These are phyloP conservation scores for Notothenia rossii DNA, from an alignment of 2,113 vertebrate species.

Conservation along the genomic window DNA sequence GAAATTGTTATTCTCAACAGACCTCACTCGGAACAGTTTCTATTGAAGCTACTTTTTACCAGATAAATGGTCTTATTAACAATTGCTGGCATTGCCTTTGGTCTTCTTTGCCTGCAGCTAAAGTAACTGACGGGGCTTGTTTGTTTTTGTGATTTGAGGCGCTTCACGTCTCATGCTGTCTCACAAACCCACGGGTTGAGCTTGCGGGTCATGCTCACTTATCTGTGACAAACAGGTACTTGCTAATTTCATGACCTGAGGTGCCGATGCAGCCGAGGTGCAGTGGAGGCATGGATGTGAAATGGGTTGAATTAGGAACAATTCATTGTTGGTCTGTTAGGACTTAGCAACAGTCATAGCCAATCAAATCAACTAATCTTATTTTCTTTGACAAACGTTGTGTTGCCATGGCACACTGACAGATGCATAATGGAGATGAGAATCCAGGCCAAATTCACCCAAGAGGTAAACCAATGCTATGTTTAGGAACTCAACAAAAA, in stretches of 20 bases:
- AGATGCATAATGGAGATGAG: conserved; percentile 17
- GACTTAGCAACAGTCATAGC: conserved; percentile 30
- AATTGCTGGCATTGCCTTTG: conserved; percentile 17
- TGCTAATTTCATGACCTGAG: conserved; percentile 43
- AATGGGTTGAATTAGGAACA: conserved; percentile 47
- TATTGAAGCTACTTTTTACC: background rate
- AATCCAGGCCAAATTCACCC: conserved; percentile 15
- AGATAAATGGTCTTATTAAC: conserved; percentile 12
- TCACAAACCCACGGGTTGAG: conserved; percentile 16
- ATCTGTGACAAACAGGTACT: conserved; percentile 57
- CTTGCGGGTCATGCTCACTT: conserved; percentile 45
- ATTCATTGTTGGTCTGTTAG: conserved; percentile 37
- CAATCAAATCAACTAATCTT: conserved; percentile 47
- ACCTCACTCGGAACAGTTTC: background rate
- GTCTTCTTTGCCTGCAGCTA: conserved; percentile 22
- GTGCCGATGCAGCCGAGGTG: conserved; percentile 39
- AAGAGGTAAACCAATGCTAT: background rate
- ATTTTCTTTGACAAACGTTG: conserved; percentile 30
- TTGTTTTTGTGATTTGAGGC: conserved; percentile 37
- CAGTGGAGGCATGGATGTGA: conserved; percentile 18
- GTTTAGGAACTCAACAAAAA: background rate
- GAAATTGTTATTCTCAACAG: background rate
- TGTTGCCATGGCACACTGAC: conserved; percentile 10
- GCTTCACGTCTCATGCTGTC: conserved; percentile 15
- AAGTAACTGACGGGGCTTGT: conserved; percentile 37